phyloP scores from a whole-genome alignment of 1,140 invertebrate species.

The Wiebesia pumilae region DNA sequence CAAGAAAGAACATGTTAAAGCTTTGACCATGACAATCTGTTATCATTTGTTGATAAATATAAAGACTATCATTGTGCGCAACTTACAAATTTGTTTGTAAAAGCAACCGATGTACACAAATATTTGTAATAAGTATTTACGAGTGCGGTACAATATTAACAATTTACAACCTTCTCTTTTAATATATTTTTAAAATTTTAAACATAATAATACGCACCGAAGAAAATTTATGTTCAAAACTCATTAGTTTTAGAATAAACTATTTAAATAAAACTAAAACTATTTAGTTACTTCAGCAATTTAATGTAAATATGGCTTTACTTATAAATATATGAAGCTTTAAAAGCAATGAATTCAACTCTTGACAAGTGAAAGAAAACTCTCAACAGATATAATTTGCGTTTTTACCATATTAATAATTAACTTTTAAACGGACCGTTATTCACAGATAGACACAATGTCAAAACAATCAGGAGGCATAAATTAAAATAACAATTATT shows the following conservation, averaged over 20 bases:
- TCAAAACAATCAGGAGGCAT: background rate
- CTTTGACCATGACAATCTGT: background rate
- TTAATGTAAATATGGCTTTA: background rate
- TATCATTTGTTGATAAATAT: background rate
- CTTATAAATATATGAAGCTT: background rate
- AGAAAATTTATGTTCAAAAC: background rate
- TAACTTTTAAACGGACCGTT: background rate
- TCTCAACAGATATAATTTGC: background rate
- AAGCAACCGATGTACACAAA: background rate
- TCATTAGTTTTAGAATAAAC: background rate
- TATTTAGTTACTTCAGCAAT: background rate
- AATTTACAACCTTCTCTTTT: background rate
- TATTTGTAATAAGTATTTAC: background rate
- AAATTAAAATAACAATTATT: slow-evolving; percentile 40
- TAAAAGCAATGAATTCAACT: background rate
- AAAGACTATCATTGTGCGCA: background rate
- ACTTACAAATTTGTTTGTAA: background rate
- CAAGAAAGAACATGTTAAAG: background rate
- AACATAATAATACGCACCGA: no score
- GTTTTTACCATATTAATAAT: background rate
- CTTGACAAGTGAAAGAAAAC: background rate
- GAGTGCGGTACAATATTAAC: background rate
- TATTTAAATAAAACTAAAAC: background rate
- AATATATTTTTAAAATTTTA: background rate
- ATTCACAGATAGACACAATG: background rate